These are phyloP conservation scores for Apodemia duryi DNA, from an alignment of 2,888 invertebrate genomes.

Conservation along the genomic window DNA sequence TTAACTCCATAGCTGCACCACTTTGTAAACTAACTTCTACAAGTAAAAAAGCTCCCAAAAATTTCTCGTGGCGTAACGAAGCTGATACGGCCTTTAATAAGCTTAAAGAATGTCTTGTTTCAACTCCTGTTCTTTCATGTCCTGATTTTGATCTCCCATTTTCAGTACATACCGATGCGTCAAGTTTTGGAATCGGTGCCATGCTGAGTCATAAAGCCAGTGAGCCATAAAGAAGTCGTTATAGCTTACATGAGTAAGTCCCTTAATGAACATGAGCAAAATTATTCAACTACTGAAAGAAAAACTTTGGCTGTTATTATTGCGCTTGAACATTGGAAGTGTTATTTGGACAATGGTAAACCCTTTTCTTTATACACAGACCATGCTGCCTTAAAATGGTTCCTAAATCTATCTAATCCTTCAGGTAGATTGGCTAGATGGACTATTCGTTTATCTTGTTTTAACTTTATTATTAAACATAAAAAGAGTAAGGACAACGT, in stretches of 20 bases:
- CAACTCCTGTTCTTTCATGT: too few species aligned
- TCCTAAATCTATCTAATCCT: conserved; percentile 26
- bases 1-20: neutral
- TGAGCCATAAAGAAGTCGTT: conserved; percentile 11
- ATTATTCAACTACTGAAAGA: conserved; percentile 36
- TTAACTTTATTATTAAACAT: conserved; percentile 34
- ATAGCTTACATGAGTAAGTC: conserved; percentile 24
- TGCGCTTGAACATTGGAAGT: conserved; percentile 37
- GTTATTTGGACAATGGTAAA: conserved; percentile 34
- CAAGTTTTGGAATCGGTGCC: neutral
- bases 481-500: conserved; percentile 33
- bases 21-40: neutral
- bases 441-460: conserved; percentile 34
- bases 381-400: conserved; percentile 34
- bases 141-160: too few species aligned
- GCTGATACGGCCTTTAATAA: neutral
- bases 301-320: conserved; percentile 35
- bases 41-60: neutral
- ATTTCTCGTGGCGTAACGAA: neutral
- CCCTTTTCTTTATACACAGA: conserved; percentile 33
- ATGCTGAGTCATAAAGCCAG: neutral
- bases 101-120: neutral
- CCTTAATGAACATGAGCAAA: conserved; percentile 26
- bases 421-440: conserved; percentile 36
- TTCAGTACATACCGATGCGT: too few species aligned